Base-by-base conservation (phyloP, 2,113 vertebrate species). In the Anoplopoma fimbria region DNA sequence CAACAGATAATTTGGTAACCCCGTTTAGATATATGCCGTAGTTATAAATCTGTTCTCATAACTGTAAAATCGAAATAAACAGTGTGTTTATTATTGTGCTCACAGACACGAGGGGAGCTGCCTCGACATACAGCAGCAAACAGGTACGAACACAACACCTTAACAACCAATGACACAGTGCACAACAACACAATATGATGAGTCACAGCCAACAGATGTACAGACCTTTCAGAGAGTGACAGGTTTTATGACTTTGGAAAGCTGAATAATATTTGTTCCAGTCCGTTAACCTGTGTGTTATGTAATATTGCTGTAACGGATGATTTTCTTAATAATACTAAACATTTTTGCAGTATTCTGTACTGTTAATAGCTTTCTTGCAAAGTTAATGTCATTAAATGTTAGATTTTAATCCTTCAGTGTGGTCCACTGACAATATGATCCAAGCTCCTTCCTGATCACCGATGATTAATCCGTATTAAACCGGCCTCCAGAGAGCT, bases 61-160 rank as follows among this genome's bases (percentile, higher is more conserved):
- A 2, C 17, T 64, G 17, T 27, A 34, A 42, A 57, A 80, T 25
- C 33, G 38, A 49, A 42, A 25, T 19, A 7, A 57, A 29, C 12
- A 23, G 5, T 51, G 60, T 60, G 12, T 79, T 62, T 61, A 8
- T 36, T 84, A 0, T 75, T 91, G 38, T 83, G 6, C 75, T 85
- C 64, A 8, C 87, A 94, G 93, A 77, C n/a, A 82, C 1, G 64
- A 85, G 63, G 23, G 42, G 36, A 49, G 57, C 61, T 9, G 75
- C 31, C 40, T 14, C 60, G 40, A 13, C 23, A 29, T 45, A 9
- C 49, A 23, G 58, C 45, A 31, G 51, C 58, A 80, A 67, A 80
- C 91, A 81, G 87, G 94, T 95, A 68, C 89, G 87, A 77, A n/a
- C 42, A 6, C 47, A 9, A 45, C 42, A 17, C 42, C 12, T 45